phyloP scores from a whole-genome alignment of 2,888 invertebrate genomes.

The Drosophila eohydei region DNA sequence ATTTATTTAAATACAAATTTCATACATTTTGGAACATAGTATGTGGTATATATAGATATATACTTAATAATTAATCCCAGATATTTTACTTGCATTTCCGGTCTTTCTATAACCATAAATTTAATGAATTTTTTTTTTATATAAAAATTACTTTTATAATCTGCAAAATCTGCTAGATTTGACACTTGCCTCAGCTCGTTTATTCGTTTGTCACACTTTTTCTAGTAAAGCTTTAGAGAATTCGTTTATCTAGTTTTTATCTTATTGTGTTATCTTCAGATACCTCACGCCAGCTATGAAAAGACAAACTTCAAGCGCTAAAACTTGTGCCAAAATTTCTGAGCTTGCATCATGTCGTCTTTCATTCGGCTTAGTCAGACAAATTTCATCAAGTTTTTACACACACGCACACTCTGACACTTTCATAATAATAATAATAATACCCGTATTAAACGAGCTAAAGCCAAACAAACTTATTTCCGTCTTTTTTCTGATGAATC shows the following conservation, averaged over 20 bases:
- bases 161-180: background rate
- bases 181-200: background rate
- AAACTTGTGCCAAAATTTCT: conserved; percentile 30
- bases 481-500: conserved; percentile 45
- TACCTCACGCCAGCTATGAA: background rate
- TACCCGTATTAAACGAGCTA: conserved; percentile 21
- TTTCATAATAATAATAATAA: conserved; percentile 19
- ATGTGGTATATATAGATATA: too few species aligned
- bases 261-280: background rate
- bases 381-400: conserved; percentile 30
- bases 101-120: too few species aligned
- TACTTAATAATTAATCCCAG: too few species aligned
- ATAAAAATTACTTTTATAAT: too few species aligned
- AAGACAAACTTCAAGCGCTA: conserved; percentile 8
- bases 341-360: conserved; percentile 19
- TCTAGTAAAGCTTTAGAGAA: too few species aligned
- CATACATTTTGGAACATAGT: too few species aligned
- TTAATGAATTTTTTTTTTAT: too few species aligned
- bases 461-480: conserved; percentile 27
- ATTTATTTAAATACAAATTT: too few species aligned
- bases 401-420: background rate
- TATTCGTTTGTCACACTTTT: background rate
- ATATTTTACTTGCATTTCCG: too few species aligned
- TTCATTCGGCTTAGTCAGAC: conserved; percentile 40
- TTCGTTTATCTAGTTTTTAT: background rate